Conservation (phyloP, 2,888 invertebrate species). For the Phragmatobia fuliginosa region DNA sequence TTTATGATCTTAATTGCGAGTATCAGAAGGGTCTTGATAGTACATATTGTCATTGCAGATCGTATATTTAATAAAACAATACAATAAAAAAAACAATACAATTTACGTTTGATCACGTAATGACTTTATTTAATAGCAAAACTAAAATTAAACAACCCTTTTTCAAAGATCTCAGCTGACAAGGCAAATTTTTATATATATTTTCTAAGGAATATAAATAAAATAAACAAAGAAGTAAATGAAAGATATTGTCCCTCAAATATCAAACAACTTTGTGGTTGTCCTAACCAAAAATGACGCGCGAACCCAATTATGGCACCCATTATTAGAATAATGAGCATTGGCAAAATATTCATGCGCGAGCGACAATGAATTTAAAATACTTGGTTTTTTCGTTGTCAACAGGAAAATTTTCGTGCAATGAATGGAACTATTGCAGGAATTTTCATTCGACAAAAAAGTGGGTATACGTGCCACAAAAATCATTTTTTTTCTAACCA, state of each 20-base stretch:
- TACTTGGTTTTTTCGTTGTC: conserved; percentile 55
- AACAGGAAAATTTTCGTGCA: conserved; percentile 31
- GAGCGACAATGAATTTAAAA: conserved; percentile 70
- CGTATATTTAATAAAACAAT: too few species aligned
- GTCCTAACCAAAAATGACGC: conserved; percentile 73
- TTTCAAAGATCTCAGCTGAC: too few species aligned
- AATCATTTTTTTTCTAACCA: too few species aligned
- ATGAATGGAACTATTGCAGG: neutral
- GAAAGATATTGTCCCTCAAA: neutral
- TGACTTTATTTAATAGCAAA: too few species aligned
- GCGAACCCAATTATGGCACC: conserved; percentile 68
- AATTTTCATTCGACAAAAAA: neutral
- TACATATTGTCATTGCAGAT: too few species aligned
- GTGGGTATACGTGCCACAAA: neutral
- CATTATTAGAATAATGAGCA: conserved; percentile 77
- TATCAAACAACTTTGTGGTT: conserved; percentile 50
- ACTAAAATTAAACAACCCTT: too few species aligned
- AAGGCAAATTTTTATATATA: too few species aligned
- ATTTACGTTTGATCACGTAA: too few species aligned
- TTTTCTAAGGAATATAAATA: too few species aligned
- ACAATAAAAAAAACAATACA: too few species aligned
- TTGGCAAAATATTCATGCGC: conserved; percentile 74
- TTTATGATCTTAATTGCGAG: too few species aligned
- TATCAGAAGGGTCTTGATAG: too few species aligned
- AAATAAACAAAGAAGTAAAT: neutral